phyloP scores from a whole-genome alignment of 92 coral and sea anemone genomes.

The Phymanthus crucifer region DNA sequence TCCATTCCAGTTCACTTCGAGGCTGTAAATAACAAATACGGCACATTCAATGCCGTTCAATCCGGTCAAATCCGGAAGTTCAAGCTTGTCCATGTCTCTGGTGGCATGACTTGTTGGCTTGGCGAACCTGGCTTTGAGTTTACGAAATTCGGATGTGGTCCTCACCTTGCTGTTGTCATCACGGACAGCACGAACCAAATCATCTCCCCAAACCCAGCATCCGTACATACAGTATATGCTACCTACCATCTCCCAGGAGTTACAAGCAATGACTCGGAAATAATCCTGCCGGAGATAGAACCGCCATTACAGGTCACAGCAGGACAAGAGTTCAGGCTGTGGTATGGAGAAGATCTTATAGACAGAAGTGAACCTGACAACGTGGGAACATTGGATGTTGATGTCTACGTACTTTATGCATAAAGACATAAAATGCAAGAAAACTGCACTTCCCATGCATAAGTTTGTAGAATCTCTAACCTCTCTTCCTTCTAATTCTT shows the following conservation, averaged over 20 bases:
- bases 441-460: too few relatives aligned
- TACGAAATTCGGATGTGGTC: background rate
- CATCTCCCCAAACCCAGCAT: background rate
- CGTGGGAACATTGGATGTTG: background rate
- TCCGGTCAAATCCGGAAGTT: constrained; percentile 1
- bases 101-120: background rate
- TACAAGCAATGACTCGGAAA: background rate
- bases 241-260: background rate
- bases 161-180: background rate
- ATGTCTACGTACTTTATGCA: constrained; percentile 4
- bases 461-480: too few relatives aligned
- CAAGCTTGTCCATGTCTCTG: constrained; percentile 10
- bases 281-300: too few relatives aligned
- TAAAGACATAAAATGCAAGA: too few relatives aligned
- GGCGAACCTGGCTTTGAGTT: background rate
- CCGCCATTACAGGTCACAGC: too few relatives aligned
- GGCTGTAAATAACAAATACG: too few relatives aligned
- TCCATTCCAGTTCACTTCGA: background rate
- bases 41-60: background rate
- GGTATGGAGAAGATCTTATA: too few relatives aligned
- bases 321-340: too few relatives aligned
- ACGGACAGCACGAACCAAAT: background rate
- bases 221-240: too few relatives aligned
- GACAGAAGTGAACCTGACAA: background rate
- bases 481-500: too few relatives aligned